Conservation (phyloP, 2,797 vertebrate genomes). For the Muscicapa comitata region DNA sequence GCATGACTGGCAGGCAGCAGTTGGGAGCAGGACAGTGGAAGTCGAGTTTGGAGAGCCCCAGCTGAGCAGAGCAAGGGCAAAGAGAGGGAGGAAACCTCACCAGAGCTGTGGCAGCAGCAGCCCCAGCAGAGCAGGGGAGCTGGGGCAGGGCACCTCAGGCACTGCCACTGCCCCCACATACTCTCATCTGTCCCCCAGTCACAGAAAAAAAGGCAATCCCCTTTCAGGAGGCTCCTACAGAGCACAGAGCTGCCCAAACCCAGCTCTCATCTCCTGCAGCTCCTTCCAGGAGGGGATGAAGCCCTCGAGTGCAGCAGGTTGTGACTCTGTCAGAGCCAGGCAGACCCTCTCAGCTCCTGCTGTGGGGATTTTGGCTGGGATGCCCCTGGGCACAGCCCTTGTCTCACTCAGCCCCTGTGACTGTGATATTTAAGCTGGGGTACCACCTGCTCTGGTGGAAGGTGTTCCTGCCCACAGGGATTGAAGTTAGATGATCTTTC, state of each 20-base stretch:
- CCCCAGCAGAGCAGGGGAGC: neutral
- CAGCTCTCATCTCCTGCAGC: fast-evolving
- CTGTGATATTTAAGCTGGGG: neutral
- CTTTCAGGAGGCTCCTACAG: neutral
- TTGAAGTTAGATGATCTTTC: neutral
- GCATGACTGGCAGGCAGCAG: neutral
- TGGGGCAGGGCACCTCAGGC: neutral
- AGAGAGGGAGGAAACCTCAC: neutral
- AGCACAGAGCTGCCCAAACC: neutral
- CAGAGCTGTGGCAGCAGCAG: neutral
- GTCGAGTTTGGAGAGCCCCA: neutral
- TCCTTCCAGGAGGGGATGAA: neutral
- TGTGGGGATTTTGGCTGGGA: neutral
- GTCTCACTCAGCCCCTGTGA: neutral
- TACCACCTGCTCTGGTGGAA: neutral
- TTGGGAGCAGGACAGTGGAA: neutral
- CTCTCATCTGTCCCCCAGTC: neutral
- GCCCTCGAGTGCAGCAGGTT: neutral
- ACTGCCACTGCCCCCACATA: fast-evolving
- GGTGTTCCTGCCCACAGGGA: neutral
- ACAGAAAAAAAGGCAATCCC: neutral
- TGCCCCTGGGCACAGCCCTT: neutral
- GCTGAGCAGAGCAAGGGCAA: neutral
- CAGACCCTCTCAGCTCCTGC: neutral
- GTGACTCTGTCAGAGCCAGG: neutral